A percentile compares a stretch with the other conserved stretches of the same genome.
Evolutionary conservation across 2,888 invertebrate genomes (phyloP).

Genomic region (Synergus itoensis): DNA sequence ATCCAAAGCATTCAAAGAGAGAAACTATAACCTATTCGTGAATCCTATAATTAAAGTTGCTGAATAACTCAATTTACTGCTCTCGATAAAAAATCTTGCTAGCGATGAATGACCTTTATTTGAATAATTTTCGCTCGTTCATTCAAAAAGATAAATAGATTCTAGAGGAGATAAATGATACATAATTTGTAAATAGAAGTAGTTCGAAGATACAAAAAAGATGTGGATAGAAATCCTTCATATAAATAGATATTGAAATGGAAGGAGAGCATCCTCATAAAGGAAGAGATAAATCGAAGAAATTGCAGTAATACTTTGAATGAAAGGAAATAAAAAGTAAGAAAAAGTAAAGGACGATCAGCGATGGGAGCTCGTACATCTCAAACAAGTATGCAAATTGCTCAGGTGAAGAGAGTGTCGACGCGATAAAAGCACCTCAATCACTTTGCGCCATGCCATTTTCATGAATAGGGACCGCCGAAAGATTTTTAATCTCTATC

Average conservation of each 20-base stretch:
- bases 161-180: neutral
- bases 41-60: neutral
- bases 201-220: neutral
- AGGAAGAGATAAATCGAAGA: constrained; percentile 13
- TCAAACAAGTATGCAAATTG: constrained; percentile 65
- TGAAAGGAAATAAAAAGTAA: constrained; percentile 12
- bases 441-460: constrained; percentile 62
- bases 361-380: constrained; percentile 46
- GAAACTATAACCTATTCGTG: constrained; percentile 16
- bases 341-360: constrained; percentile 43
- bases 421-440: constrained; percentile 64
- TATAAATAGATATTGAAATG: neutral
- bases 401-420: constrained; percentile 53
- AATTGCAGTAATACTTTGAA: constrained; percentile 32
- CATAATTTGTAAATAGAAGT: neutral
- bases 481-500: constrained; percentile 61
- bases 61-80: neutral
- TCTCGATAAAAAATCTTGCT: neutral
- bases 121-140: neutral
- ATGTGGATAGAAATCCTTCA: neutral
- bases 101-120: neutral
- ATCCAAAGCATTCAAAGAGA: constrained; percentile 37
- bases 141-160: neutral
- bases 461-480: constrained; percentile 57
- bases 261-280: neutral